Evolutionary conservation across 2,888 invertebrate species (phyloP).

Genomic region (Chrysomela aeneicollis): DNA sequence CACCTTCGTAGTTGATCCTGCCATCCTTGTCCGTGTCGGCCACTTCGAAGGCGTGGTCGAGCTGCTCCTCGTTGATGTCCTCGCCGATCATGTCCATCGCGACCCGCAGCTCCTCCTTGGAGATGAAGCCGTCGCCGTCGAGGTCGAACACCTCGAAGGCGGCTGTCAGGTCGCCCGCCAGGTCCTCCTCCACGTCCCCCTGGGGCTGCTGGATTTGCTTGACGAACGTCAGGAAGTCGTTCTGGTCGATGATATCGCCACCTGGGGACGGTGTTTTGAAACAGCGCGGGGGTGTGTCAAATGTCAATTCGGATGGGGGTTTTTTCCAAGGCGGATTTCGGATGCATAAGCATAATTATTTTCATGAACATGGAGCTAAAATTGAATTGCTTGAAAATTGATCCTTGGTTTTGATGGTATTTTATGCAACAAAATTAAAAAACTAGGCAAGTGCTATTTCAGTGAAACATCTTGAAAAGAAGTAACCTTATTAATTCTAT

Average conservation of each 20-base stretch:
- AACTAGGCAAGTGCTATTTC: too few species aligned
- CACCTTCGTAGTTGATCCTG: constrained; percentile 84
- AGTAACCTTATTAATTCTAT: too few species aligned
- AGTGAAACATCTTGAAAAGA: too few species aligned
- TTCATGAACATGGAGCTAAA: too few species aligned
- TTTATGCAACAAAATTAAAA: too few species aligned
- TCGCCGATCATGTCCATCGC: constrained; percentile 88
- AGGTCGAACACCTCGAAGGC: constrained; percentile 92
- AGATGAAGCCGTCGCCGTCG: constrained; percentile 90
- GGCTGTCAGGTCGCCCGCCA: constrained; percentile 82
- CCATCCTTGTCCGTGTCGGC: constrained; percentile 84
- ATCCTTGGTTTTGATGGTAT: too few species aligned
- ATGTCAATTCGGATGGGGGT: too few species aligned
- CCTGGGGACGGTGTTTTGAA: constrained; percentile 62
- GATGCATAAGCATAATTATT: too few species aligned
- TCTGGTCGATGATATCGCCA: constrained; percentile 78
- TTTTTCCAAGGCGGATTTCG: too few species aligned
- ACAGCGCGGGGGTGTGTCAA: too few species aligned
- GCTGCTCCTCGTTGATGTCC: constrained; percentile 76
- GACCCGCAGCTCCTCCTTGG: constrained; percentile 77
- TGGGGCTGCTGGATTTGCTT: constrained; percentile 76
- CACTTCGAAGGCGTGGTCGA: constrained; percentile 76
- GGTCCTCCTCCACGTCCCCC: constrained; percentile 67
- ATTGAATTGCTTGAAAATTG: too few species aligned
- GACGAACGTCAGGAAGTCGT: constrained; percentile 81